phyloP scores from a whole-genome alignment of 92 coral and sea anemone genomes.

The Porites rus region DNA sequence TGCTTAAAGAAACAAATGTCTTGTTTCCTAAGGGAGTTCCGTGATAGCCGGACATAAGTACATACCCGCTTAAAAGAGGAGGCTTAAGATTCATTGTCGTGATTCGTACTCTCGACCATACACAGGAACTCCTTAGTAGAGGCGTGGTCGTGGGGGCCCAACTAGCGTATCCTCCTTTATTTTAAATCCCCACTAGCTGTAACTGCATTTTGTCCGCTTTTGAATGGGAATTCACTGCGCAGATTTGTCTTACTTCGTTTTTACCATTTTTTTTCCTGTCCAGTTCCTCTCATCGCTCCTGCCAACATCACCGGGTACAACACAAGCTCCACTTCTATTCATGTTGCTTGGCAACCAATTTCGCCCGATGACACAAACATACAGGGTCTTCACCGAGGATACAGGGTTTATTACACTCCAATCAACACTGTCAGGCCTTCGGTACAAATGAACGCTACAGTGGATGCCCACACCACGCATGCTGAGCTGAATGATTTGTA shows the following conservation, averaged over 20 bases:
- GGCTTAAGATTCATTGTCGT: no score
- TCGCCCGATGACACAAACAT: slow-evolving; percentile 19
- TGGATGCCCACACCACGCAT: slow-evolving; percentile 21
- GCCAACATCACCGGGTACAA: slow-evolving; percentile 26
- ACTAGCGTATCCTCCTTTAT: no score
- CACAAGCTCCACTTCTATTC: slow-evolving; percentile 52
- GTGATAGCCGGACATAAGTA: no score
- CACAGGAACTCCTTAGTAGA: no score
- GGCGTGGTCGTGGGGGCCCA: no score
- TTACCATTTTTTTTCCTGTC: not conserved
- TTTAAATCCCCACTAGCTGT: no score
- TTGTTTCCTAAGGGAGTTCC: no score
- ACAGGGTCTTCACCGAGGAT: slow-evolving; percentile 57
- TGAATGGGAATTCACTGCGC: not conserved
- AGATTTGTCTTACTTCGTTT: not conserved
- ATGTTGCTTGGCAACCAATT: slow-evolving; percentile 53
- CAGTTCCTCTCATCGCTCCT: slow-evolving; percentile 63
- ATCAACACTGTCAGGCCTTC: slow-evolving; percentile 1
- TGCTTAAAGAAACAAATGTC: no score
- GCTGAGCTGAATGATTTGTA: slow-evolving; percentile 28
- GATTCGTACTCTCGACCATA: no score
- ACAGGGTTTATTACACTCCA: slow-evolving; percentile 26
- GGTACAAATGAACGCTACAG: slow-evolving; percentile 6
- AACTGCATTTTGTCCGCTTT: no score
- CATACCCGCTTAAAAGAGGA: no score